Conservation (phyloP, 2,797 vertebrate species). For the Astyanax mexicanus region DNA sequence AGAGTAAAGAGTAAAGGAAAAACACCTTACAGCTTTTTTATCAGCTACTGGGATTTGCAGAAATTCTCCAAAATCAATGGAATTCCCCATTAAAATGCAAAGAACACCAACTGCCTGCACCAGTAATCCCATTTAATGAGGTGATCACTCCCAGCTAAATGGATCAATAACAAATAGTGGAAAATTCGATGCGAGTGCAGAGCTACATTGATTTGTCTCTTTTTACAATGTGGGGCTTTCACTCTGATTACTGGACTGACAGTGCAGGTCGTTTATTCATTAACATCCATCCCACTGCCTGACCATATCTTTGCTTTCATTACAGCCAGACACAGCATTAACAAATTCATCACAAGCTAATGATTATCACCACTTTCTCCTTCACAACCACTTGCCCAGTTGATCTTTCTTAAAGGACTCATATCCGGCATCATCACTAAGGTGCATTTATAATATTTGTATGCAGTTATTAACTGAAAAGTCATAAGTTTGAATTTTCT, state of each 20-base stretch:
- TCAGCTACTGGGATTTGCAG: no score
- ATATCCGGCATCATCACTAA: no score
- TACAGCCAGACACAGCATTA: neutral
- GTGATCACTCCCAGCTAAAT: slow-evolving; percentile 63
- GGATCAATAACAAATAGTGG: slow-evolving; percentile 67
- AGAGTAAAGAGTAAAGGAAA: no score
- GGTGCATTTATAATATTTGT: no score
- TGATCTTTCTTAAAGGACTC: no score
- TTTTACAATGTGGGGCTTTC: slow-evolving; percentile 49
- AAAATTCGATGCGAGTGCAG: slow-evolving; percentile 72
- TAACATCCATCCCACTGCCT: neutral
- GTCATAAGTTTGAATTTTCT: no score
- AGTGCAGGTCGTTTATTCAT: slow-evolving; percentile 5
- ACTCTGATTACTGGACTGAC: slow-evolving; percentile 56
- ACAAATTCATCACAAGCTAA: neutral
- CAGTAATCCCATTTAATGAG: slow-evolving; percentile 57
- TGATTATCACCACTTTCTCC: neutral
- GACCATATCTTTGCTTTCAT: neutral
- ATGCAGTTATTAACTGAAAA: no score
- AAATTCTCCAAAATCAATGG: no score
- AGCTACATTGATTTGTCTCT: slow-evolving; percentile 69
- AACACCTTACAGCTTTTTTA: no score
- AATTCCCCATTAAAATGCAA: neutral
- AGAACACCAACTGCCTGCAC: slow-evolving; percentile 18
- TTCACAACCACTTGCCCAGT: neutral